Conservation (phyloP, 2,888 invertebrate genomes). For the Xylota sylvarum region DNA sequence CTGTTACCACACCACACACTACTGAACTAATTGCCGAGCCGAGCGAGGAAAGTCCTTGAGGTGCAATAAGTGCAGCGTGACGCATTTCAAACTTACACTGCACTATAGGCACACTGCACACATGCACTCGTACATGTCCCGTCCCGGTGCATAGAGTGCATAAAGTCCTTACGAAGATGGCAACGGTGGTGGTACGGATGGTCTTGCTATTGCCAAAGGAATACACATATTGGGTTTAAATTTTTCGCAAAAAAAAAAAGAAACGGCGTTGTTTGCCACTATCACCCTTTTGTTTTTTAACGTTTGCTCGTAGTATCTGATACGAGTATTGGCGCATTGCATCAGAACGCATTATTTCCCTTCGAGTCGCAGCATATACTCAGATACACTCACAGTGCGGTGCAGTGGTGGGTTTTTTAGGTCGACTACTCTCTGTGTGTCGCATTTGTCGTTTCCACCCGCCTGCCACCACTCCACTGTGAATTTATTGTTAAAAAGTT, state of each 20-base stretch:
- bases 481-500: conserved; percentile 33
- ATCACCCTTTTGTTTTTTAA: conserved; percentile 18
- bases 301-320: conserved; percentile 23
- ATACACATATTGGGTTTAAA: background rate
- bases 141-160: too few relatives aligned
- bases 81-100: conserved; percentile 73
- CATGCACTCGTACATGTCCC: background rate
- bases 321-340: conserved; percentile 54
- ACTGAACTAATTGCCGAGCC: conserved; percentile 78
- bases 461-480: conserved; percentile 15
- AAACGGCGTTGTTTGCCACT: conserved; percentile 20
- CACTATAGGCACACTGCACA: too few relatives aligned
- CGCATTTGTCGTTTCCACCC: conserved; percentile 23
- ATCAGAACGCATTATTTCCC: conserved; percentile 49
- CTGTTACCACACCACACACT: conserved; percentile 74
- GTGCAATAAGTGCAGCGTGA: conserved; percentile 80
- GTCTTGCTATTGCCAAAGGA: conserved; percentile 21
- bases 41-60: conserved; percentile 81
- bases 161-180: conserved; percentile 20
- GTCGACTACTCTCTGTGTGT: conserved; percentile 10
- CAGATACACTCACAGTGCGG: background rate
- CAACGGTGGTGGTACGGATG: background rate
- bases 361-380: conserved; percentile 19
- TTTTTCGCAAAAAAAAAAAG: conserved; percentile 8
- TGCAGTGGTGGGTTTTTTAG: conserved; percentile 38